Conservation (phyloP, 2,888 invertebrate species). For the Schizaphis graminum region DNA sequence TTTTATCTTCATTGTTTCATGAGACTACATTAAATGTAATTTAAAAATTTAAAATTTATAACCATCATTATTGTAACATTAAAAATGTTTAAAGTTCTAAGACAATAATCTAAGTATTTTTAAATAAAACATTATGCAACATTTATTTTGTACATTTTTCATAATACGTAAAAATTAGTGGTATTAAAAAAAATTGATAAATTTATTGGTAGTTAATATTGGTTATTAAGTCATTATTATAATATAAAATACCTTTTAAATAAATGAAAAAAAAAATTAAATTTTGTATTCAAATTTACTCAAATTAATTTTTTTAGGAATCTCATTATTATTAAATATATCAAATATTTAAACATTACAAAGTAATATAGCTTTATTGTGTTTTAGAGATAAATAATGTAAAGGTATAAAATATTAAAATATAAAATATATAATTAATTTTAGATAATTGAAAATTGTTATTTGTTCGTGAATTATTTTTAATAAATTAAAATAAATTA, state of each 20-base stretch:
- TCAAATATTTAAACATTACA: no score
- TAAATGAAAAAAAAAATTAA: background rate
- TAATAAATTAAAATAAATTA: constrained; percentile 21
- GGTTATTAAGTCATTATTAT: background rate
- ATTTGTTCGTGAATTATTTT: background rate
- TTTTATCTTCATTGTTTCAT: background rate
- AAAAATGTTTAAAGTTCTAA: background rate
- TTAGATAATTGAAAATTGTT: background rate
- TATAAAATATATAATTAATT: background rate
- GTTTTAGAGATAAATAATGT: background rate
- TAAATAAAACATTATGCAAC: background rate
- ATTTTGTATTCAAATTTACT: background rate
- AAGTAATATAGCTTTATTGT: background rate
- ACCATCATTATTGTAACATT: background rate
- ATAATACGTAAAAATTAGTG: background rate
- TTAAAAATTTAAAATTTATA: background rate
- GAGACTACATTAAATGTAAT: background rate
- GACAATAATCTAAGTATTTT: background rate
- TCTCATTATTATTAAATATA: background rate
- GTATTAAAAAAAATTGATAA: background rate
- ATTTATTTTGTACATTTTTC: background rate
- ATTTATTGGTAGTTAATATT: background rate
- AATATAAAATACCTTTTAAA: background rate
- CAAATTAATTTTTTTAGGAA: background rate
- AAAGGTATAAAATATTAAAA: background rate